Conservation (phyloP, 2,797 vertebrate species). For the Falco columbarius region DNA sequence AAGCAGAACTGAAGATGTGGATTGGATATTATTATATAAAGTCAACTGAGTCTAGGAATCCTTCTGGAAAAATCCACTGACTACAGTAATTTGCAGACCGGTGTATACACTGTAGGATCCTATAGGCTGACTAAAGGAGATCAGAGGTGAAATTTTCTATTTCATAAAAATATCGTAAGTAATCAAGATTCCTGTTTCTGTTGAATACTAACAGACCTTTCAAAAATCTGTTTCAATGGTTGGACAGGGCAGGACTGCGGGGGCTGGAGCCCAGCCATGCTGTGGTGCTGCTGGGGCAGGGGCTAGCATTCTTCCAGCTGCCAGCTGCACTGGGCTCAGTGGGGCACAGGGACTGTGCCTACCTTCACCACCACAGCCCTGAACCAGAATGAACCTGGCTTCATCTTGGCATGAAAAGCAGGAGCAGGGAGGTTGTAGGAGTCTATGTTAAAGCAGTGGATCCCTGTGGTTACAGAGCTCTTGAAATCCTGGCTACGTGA, state of each 20-base stretch:
- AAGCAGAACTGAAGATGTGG: background rate
- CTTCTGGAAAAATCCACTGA: background rate
- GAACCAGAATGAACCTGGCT: background rate
- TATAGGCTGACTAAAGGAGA: background rate
- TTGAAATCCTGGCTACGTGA: background rate
- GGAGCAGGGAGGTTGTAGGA: background rate
- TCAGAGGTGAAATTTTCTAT: background rate
- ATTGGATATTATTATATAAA: background rate
- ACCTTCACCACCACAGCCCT: background rate
- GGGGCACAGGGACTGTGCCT: background rate
- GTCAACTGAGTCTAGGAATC: background rate
- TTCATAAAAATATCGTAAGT: background rate
- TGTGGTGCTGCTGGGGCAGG: rapidly evolving
- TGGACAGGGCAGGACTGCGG: background rate
- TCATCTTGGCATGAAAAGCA: background rate
- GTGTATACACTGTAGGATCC: background rate
- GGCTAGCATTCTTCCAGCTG: background rate
- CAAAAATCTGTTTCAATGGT: background rate
- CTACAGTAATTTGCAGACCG: background rate
- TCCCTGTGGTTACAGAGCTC: background rate
- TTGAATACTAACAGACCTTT: background rate
- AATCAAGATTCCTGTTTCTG: background rate
- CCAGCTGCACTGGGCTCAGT: rapidly evolving
- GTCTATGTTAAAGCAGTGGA: rapidly evolving
- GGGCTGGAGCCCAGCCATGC: background rate